Evolutionary conservation across 2,888 invertebrate species (phyloP), one percentile per base, ranked within the genome.

Genomic region (Tetragonula carbonaria): DNA sequence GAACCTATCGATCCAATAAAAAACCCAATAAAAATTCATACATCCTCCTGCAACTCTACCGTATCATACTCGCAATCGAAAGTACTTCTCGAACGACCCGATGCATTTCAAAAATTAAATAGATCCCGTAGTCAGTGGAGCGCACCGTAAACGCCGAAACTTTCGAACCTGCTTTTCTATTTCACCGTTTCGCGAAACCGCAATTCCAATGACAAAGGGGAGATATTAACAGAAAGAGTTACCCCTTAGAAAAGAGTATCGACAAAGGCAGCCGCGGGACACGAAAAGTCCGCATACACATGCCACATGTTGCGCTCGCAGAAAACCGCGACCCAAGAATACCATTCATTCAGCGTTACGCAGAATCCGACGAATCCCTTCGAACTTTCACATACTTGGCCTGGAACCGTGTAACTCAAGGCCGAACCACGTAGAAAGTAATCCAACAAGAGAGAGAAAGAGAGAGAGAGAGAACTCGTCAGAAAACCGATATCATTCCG

Each of bases 261-360:
- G 13, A n/a, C 38, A 71, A n/a, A 71, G 8, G 55, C 8, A 57
- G 33, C 38, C 16, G 16, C 14, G 21, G 28, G n/a, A 8, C 23
- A 2, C n/a, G 55, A 16, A n/a, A 66, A 71, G 38, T 33, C n/a
- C 16, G 38, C n/a, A 0, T 57, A 38, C 73, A 18, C 73, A 18
- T 11, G 62, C 73, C 45, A 63, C 62, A 71, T 71, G 71, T 71
- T 55, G 71, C 71, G 33, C 38, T 6, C 21, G 13, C 45, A n/a
- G 65, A 18, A 74, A 74, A 74, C 65, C 74, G 38, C 33, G n/a
- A 18, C 18, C 65, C 21, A 66, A 74, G 65, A 65, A 74, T 74
- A 21, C 65, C 38, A 28, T 18, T 65, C 38, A 66, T 74, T 66
- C 74, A 65, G 4, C 23, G 45, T 67, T 57, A 57, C 66, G 57